Evolutionary conservation across 2,113 vertebrate species (phyloP), one percentile per base, ranked within the genome.

Genomic region (Gymnarchus niloticus): DNA sequence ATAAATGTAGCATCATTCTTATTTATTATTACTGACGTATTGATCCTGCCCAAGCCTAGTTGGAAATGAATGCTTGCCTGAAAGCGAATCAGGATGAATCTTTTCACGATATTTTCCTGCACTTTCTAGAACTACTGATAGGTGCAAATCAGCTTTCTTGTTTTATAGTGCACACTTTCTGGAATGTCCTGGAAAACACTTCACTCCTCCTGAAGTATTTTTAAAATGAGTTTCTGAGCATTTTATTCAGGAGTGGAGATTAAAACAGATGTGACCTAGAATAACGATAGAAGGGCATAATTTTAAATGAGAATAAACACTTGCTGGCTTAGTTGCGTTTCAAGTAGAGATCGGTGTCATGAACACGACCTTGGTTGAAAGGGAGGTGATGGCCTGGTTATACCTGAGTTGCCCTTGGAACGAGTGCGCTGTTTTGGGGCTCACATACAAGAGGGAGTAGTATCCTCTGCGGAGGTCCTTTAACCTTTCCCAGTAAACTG

Each of bases 381-480:
- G 28, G 14, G 61, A 69, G 17, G 28, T 37, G 12, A 14, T 37
- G 61, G 61, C 28, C 84, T 65, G 61, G 41, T 48, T 48, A 8
- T 52, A 54, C 23, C 73, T 48, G 37, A 2, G 48, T 51, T 46
- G 37, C 37, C 59, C 52, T 61, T 21, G 56, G 41, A 48, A 56
- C n/a, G n/a, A n/a, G n/a, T n/a, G n/a, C n/a, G n/a, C 37, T 80
- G 52, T 6, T 41, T 23, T 23, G 23, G 48, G 21, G 9, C 52
- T 17, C 25, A 8, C 28, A 28, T 12, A 81, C 56, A 77, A 85
- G 57, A 78, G 65, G 61, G 85, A 80, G 87, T 85, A n/a, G 23
- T 46, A 57, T 23, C 10, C 52, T 86, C 81, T 78, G 77, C 25
- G 5, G 51, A 69, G 73, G 80, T 65, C 85, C 84, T 85, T 87